Base-by-base conservation (phyloP, 1,140 invertebrate species). In the Caenorhabditis briggsae region DNA sequence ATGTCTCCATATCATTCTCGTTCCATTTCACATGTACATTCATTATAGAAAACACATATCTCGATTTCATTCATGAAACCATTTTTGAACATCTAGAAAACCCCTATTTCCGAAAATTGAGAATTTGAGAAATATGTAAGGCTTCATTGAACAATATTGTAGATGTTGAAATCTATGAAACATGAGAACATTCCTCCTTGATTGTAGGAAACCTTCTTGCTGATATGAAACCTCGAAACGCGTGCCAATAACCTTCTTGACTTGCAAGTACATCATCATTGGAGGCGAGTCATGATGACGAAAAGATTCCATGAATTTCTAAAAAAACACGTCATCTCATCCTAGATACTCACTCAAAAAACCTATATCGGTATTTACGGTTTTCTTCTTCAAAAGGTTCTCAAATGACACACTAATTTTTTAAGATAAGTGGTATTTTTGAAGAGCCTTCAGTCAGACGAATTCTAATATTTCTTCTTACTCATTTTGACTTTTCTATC, bases 41-140 rank as follows among this genome's bases (percentile, higher is more conserved):
- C 46, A 78, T 50, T 78, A 78, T 78, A 9, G 46, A 78, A 48
- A 78, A 78, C 70, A 78, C 70, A 78, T 78, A 78, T 78, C n/a
- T 43, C 18, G n/a, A 25, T 53, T 53, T 11, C 14, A 70, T 50
- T 78, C n/a, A n/a, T 16, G 16, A 25, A 46, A 70, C 12, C 11
- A n/a, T 61, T 61, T 61, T 61, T 61, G 59, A 61, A 25, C 59
- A 61, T 61, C 59, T 8, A 61, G 50, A 53, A 61, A 25, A 14
- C 25, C 25, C 59, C 11, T 61, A 33, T 20, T 61, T 25, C 18
- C 18, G 16, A 53, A 53, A 53, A 33, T 33, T n/a, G 18, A 7
- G 18, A 7, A 58, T 58, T 58, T 3, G 1, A 33, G 3, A 33
- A 33, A 33, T 33, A n/a, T n/a, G n/a, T n/a, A 33, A 33, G 33